A percentile compares a stretch with the other conserved stretches of the same genome.
Evolutionary conservation across 2,888 invertebrate species (phyloP).

Genomic region (Eudasyphora cyanicolor): DNA sequence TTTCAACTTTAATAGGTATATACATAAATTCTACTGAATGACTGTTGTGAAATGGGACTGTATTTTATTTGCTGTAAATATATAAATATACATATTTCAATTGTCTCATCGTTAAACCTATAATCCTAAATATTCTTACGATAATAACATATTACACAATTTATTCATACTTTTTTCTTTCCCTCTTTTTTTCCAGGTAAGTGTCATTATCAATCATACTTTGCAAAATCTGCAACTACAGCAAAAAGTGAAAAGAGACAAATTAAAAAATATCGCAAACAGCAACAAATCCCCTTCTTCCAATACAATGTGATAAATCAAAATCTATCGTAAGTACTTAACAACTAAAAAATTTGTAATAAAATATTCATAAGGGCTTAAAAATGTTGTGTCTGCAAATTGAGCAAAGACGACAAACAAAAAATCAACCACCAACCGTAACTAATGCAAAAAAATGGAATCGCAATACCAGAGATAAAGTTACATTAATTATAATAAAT

Average conservation of each 20-base stretch:
- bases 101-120: not conserved
- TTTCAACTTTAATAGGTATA: too few relatives aligned
- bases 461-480: not conserved
- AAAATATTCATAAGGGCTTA: constrained; percentile 58
- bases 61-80: not conserved
- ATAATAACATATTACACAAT: not conserved
- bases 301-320: constrained; percentile 33
- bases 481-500: constrained; percentile 59
- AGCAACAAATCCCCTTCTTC: not conserved
- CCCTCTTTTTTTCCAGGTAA: constrained; percentile 53
- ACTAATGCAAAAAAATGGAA: constrained; percentile 31
- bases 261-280: constrained; percentile 47
- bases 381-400: constrained; percentile 22
- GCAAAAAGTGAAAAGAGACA: constrained; percentile 30
- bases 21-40: not conserved
- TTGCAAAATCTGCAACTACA: not conserved
- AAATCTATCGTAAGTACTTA: constrained; percentile 56
- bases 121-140: not conserved
- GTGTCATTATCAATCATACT: constrained; percentile 25
- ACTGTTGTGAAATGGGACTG: constrained; percentile 45
- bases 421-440: constrained; percentile 35
- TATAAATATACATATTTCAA: not conserved
- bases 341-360: constrained; percentile 28
- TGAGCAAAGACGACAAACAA: not conserved
- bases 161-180: constrained; percentile 33